Evolutionary conservation across 2,113 vertebrate species (phyloP), one percentile per base, ranked within the genome.

Genomic region (Protomyctophum bolini): DNA sequence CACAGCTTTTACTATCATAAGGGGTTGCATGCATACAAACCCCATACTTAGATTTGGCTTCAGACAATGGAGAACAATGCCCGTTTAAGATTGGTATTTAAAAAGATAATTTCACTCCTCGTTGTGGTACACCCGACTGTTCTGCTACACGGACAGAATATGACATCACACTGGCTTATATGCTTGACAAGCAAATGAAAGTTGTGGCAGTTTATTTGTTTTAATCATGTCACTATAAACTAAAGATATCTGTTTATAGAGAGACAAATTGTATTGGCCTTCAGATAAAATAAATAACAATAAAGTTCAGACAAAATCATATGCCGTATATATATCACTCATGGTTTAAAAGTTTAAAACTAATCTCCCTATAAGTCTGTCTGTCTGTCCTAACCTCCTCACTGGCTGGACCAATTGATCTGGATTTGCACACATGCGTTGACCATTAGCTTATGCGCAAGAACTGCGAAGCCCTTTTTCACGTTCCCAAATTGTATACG

Each of bases 1-100:
- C 76, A 84, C 49, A 29, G 10, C 3, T 6, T 84, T 76, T 67
- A 58, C 54, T 73, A 66, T 83, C 63, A 78, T 59, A 54, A 58
- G 8, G 49, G 21, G 51, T 73, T 62, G 66, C 49, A 61, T 62
- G 66, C 49, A 61, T 75, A 68, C 83, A 49, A 58, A 63, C 63
- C 69, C n/a, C 49, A 15, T 55, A 15, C 1, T 2, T 72, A 65
- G 7, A 68, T 78, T 74, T 73, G 10, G 47, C 14, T 12, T 28
- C 62, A 66, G 59, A 66, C 54, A 68, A 64, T 29, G 66, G 54
- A 9, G 77, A 71, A 73, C 62, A 58, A 28, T 55, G 12, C 49
- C 58, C 63, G 77, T 59, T 3, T 63, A 10, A 59, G 66, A 54
- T 54, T 3, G 51, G 11, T 12, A 54, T 58, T 58, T 58, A 4